Evolutionary conservation across 2,888 invertebrate genomes (phyloP).

Genomic region (Drosophila quinaria): DNA sequence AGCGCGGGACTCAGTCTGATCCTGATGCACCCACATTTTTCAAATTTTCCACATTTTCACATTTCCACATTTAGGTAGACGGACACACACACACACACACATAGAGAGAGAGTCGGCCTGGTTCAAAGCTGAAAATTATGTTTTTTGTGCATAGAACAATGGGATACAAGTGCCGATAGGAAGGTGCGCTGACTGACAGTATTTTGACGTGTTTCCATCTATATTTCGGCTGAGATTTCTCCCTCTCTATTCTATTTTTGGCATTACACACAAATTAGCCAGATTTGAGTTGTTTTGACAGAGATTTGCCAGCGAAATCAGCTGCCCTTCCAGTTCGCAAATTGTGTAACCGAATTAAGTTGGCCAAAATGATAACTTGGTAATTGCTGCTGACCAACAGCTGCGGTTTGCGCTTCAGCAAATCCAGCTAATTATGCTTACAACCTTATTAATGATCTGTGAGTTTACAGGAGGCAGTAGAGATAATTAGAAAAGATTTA

Average conservation of each 20-base stretch:
- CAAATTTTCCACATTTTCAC: background rate
- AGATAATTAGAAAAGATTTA: background rate
- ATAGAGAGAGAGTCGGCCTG: conserved; percentile 47
- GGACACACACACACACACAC: conserved; percentile 3
- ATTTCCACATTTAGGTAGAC: conserved; percentile 57
- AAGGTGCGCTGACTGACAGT: conserved; percentile 58
- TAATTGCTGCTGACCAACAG: conserved; percentile 53
- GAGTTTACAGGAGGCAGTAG: background rate
- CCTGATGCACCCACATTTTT: conserved; percentile 32
- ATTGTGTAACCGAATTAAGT: conserved; percentile 53
- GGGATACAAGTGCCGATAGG: conserved; percentile 61
- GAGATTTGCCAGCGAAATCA: conserved; percentile 26
- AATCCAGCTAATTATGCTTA: conserved; percentile 2
- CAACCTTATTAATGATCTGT: background rate
- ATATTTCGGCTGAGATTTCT: conserved; percentile 49
- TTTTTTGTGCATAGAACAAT: conserved; percentile 53
- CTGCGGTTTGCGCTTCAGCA: conserved; percentile 50
- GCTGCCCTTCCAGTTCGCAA: conserved; percentile 35
- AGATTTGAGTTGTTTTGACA: conserved; percentile 12
- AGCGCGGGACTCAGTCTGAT: conserved; percentile 25
- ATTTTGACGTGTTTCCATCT: conserved; percentile 74
- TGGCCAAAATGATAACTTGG: conserved; percentile 31
- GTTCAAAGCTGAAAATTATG: conserved; percentile 61
- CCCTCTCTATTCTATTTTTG: background rate
- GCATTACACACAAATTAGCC: conserved; percentile 1